A percentile compares a stretch with the other conserved stretches of the same genome.
phyloP scores from a whole-genome alignment of 2,113 vertebrate species.

The Vidua macroura region DNA sequence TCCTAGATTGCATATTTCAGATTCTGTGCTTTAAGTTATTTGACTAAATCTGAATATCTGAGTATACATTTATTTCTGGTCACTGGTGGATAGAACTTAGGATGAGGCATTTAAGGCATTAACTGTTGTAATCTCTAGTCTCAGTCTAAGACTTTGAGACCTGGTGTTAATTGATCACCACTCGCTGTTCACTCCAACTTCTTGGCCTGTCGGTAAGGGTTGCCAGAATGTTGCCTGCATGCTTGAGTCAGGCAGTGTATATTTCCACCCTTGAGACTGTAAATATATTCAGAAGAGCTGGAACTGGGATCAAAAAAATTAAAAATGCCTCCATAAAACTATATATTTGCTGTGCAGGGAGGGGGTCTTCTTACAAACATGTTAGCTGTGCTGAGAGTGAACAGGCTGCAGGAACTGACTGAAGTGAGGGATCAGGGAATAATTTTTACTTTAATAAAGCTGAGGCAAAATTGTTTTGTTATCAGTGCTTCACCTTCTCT shows the following conservation, averaged over 20 bases:
- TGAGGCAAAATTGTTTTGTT: not conserved
- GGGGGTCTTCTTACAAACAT: not conserved
- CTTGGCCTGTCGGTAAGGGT: not conserved
- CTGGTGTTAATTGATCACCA: not conserved
- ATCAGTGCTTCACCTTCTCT: not conserved
- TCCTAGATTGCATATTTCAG: not conserved
- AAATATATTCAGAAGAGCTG: not conserved
- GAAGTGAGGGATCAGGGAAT: not conserved
- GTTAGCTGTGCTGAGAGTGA: not conserved
- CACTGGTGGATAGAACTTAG: not conserved
- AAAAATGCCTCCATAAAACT: not conserved
- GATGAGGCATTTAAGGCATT: not conserved
- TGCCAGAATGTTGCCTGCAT: fast-evolving
- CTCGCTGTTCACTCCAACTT: fast-evolving
- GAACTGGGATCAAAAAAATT: not conserved
- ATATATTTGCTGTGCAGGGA: not conserved
- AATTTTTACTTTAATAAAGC: not conserved
- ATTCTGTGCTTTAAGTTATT: not conserved
- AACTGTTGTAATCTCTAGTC: not conserved
- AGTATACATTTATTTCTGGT: not conserved
- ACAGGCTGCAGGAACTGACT: not conserved
- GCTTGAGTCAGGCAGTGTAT: not conserved
- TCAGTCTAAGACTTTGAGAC: not conserved
- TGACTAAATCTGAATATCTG: not conserved
- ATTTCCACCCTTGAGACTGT: not conserved